Evolutionary conservation across 1,140 invertebrate genomes (phyloP).

Genomic region (Caenorhabditis latens): DNA sequence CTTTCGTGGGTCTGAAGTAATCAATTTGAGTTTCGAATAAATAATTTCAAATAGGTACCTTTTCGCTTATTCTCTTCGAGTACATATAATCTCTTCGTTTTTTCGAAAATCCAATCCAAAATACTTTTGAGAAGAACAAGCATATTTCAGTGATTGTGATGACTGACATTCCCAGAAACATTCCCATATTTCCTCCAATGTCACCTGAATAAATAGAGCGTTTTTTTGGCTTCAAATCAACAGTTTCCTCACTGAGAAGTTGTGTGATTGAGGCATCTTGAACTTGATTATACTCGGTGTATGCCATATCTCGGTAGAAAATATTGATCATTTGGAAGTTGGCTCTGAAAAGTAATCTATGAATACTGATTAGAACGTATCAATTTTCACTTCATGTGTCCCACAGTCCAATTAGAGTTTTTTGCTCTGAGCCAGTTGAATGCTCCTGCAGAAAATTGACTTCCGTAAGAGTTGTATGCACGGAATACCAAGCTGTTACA

Average conservation of each 20-base stretch:
- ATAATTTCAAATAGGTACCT: neutral
- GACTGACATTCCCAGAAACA: constrained; percentile 63
- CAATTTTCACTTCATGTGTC: constrained; percentile 31
- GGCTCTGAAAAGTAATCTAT: neutral
- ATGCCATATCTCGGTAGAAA: constrained; percentile 59
- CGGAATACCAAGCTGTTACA: constrained; percentile 12
- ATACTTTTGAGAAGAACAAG: constrained; percentile 47
- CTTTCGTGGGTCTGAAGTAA: constrained; percentile 17
- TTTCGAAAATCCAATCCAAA: constrained; percentile 47
- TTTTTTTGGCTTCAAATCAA: neutral
- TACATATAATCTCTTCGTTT: constrained; percentile 60
- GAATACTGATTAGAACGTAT: neutral
- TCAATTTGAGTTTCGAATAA: neutral
- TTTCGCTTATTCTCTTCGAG: constrained; percentile 39
- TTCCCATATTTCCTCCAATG: constrained; percentile 63
- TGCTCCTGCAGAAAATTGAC: constrained; percentile 14
- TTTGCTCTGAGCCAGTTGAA: constrained; percentile 29
- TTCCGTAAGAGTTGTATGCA: constrained; percentile 50
- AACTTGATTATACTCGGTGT: constrained; percentile 54
- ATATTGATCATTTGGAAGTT: constrained; percentile 58
- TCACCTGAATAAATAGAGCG: constrained; percentile 46
- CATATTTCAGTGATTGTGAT: constrained; percentile 59
- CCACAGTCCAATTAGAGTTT: constrained; percentile 39
- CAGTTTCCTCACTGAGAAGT: constrained; percentile 51
- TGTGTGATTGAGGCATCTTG: constrained; percentile 45